Conservation (phyloP, 2,797 vertebrate species). For the Notolabrus celidotus region DNA sequence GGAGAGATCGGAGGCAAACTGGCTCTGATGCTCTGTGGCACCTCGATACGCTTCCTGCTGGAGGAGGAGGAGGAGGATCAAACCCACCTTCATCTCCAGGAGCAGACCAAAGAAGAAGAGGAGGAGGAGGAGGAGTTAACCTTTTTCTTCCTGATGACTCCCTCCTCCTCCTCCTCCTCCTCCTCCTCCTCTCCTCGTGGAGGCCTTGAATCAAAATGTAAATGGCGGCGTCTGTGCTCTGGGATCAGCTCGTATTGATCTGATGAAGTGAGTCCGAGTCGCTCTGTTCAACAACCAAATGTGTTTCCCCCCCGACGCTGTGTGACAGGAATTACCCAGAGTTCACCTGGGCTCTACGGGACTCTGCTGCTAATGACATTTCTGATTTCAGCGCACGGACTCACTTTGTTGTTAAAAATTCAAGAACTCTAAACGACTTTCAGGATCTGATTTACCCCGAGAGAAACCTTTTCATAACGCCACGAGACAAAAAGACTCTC, state of each 20-base stretch:
- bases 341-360: conserved; percentile 55
- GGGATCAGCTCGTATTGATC: conserved; percentile 70
- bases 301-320: conserved; percentile 51
- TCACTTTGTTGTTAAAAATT: neutral
- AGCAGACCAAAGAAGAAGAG: conserved; percentile 5
- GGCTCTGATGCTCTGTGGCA: conserved; percentile 89
- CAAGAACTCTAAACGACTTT: conserved; percentile 16
- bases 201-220: conserved; percentile 75
- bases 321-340: conserved; percentile 73
- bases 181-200: conserved; percentile 9
- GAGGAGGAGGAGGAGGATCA: conserved; percentile 17
- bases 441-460: too few relatives aligned
- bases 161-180: conserved; percentile 32
- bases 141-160: conserved; percentile 62
- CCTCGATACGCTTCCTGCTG: conserved; percentile 29
- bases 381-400: conserved; percentile 18
- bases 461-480: neutral
- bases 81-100: conserved; percentile 51
- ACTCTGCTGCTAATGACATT: conserved; percentile 54
- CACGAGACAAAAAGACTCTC: too few relatives aligned
- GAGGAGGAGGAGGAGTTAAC: conserved; percentile 52
- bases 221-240: conserved; percentile 60
- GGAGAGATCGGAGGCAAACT: conserved; percentile 86
- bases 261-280: conserved; percentile 59
- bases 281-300: conserved; percentile 58